Base-by-base conservation (phyloP, 2,113 vertebrate genomes). In the Illadopsis cleaveri region DNA sequence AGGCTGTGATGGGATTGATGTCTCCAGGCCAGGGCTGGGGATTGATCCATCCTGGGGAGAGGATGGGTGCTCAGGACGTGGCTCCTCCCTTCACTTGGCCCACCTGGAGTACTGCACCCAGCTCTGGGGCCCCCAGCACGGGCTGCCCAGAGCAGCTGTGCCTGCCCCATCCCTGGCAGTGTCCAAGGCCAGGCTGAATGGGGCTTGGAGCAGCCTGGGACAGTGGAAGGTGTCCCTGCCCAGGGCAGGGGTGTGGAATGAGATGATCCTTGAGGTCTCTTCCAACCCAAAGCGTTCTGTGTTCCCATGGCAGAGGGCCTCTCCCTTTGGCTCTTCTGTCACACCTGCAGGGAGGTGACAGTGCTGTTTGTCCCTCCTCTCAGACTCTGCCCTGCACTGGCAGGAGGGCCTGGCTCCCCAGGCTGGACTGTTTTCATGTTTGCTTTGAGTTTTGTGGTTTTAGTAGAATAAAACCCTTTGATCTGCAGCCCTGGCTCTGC, bases 191-290 rank as follows among this genome's bases (percentile, higher is more conserved):
- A 65, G 37, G 31, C 0, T 37, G 57, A 50, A 50, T 0, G 0
- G 21, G 12, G 7, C 58, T 80, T 22, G 85, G 22, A 88, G 66
- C 42, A 35, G 0, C 31, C 35, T 37, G 66, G 66, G 18, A 2
- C 0, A 14, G 9, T 31, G 50, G 21, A 0, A 71, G 17, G 17
- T 56, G 57, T 64, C 35, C 20, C 25, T 71, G 65, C 19, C 54
- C 19, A 5, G 17, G 56, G n/a, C n/a, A 25, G 20, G 30, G 11
- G 12, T n/a, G 13, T 31, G 40, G 42, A 2, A 40, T 0, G 0
- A 12, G 42, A 33, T 10, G 35, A 35, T 10, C 17, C 12, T 25
- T 42, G 31, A 22, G 30, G 56, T 62, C 11, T 21, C 14, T 64
- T 40, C 48, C 42, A 35, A 9, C 25, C 17, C 66, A 42, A 42